Conservation (phyloP, 2,113 vertebrate species). For the Anguilla japonica region DNA sequence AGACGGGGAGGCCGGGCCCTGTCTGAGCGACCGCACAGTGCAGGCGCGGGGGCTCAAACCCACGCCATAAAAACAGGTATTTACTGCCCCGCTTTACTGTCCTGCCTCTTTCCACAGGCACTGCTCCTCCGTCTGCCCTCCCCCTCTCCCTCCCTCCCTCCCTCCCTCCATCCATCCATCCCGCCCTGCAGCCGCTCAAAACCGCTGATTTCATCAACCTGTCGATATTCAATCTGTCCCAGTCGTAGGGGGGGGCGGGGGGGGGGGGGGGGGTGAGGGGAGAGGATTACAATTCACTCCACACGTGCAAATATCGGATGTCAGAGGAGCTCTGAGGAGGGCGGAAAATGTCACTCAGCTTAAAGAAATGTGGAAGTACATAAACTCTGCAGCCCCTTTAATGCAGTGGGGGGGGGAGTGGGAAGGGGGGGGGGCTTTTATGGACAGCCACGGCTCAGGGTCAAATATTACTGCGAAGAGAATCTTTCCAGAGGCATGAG, state of each 20-base stretch:
- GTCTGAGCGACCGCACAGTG: background rate
- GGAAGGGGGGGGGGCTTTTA: background rate
- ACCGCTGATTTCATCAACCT: slow-evolving; percentile 37
- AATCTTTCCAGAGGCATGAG: background rate
- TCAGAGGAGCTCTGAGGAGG: slow-evolving; percentile 20
- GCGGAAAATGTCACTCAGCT: slow-evolving; percentile 29
- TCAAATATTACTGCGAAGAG: background rate
- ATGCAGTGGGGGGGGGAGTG: background rate
- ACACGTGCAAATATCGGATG: slow-evolving; percentile 28
- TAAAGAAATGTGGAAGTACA: slow-evolving; percentile 16
- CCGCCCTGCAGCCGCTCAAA: background rate
- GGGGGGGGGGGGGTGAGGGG: background rate
- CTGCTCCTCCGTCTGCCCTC: background rate
- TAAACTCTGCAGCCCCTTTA: slow-evolving; percentile 11
- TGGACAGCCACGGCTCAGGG: background rate
- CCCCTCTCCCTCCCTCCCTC: slow-evolving; percentile 16
- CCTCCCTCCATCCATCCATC: background rate
- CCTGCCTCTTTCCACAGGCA: slow-evolving; percentile 8
- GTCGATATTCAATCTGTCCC: slow-evolving; percentile 38
- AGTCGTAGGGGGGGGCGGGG: background rate
- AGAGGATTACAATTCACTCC: slow-evolving; percentile 32
- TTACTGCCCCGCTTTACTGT: slow-evolving; percentile 32
- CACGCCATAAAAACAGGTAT: slow-evolving; percentile 28
- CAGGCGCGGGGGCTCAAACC: background rate
- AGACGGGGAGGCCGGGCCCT: background rate